A percentile compares a stretch with the other conserved stretches of the same genome.
phyloP scores from a whole-genome alignment of 2,888 invertebrate genomes.

The Dermolepida albohirtum region DNA sequence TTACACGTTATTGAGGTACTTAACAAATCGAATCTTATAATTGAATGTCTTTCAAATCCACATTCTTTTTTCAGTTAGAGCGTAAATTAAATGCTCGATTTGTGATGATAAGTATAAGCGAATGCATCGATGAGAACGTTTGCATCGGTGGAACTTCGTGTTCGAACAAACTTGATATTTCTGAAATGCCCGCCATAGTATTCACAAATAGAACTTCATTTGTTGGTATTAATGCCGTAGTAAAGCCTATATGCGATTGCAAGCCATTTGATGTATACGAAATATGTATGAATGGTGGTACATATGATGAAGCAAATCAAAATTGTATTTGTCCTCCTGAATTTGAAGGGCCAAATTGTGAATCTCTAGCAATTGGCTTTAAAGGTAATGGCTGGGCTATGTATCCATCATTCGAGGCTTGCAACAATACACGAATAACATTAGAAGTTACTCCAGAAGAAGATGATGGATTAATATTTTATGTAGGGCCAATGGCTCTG shows the following conservation, averaged over 20 bases:
- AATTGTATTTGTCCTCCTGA: slow-evolving; percentile 85
- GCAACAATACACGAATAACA: slow-evolving; percentile 84
- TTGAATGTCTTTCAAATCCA: background rate
- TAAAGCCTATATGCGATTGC: slow-evolving; percentile 82
- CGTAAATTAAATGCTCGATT: slow-evolving; percentile 78
- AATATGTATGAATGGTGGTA: slow-evolving; percentile 62
- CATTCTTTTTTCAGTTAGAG: slow-evolving; percentile 70
- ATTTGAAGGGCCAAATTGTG: slow-evolving; percentile 89
- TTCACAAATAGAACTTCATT: slow-evolving; percentile 95
- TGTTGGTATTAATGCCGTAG: slow-evolving; percentile 89
- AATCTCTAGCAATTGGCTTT: slow-evolving; percentile 89
- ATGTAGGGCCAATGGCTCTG: slow-evolving; percentile 83
- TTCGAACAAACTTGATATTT: slow-evolving; percentile 77
- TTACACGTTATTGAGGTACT: slow-evolving; percentile 75
- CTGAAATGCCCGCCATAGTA: slow-evolving; percentile 82
- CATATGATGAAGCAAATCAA: slow-evolving; percentile 55
- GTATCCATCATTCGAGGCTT: slow-evolving; percentile 88
- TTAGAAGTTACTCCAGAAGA: slow-evolving; percentile 83
- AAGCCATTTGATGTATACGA: slow-evolving; percentile 43
- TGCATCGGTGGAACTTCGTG: slow-evolving; percentile 81
- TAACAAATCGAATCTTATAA: background rate
- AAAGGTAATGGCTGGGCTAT: slow-evolving; percentile 93
- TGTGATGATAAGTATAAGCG: slow-evolving; percentile 91
- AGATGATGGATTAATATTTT: slow-evolving; percentile 88
- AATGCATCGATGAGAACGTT: slow-evolving; percentile 82